Percentiles rank a stretch among this genome's conserved stretches.
Conservation (phyloP, 2,113 vertebrate species). For the Gymnobelideus leadbeateri region DNA sequence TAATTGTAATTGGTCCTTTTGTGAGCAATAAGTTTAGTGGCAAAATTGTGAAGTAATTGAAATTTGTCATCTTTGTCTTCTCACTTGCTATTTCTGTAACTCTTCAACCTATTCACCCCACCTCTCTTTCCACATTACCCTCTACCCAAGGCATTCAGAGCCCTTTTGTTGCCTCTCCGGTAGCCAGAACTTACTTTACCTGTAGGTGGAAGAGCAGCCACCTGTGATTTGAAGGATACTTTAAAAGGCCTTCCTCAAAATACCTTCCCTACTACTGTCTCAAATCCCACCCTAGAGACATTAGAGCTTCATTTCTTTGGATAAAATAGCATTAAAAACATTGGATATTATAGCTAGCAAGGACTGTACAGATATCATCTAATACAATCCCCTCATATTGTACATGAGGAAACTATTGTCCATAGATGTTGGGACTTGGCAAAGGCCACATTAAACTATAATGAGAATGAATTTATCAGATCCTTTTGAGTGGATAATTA, state of each 20-base stretch:
- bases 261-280: not conserved
- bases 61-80: not conserved
- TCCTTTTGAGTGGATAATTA: slow-evolving; percentile 66
- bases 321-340: not conserved
- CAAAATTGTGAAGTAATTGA: not conserved
- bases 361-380: not conserved
- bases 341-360: not conserved
- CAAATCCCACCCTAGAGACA: not conserved
- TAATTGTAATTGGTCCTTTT: not conserved
- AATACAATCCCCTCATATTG: not conserved
- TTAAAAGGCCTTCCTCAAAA: not conserved
- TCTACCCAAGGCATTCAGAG: not conserved
- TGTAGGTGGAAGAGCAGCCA: not conserved
- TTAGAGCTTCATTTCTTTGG: not conserved
- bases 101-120: not conserved
- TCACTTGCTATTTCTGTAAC: not conserved
- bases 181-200: not conserved
- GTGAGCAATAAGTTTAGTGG: not conserved
- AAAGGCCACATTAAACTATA: not conserved
- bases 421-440: not conserved
- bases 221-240: not conserved
- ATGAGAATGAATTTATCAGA: slow-evolving; percentile 70
- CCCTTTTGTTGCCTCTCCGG: not conserved
- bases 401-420: not conserved
- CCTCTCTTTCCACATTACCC: not conserved